Evolutionary conservation across 2,113 vertebrate species (phyloP), one percentile per base, ranked within the genome.

Genomic region (Peromyscus polionotus): DNA sequence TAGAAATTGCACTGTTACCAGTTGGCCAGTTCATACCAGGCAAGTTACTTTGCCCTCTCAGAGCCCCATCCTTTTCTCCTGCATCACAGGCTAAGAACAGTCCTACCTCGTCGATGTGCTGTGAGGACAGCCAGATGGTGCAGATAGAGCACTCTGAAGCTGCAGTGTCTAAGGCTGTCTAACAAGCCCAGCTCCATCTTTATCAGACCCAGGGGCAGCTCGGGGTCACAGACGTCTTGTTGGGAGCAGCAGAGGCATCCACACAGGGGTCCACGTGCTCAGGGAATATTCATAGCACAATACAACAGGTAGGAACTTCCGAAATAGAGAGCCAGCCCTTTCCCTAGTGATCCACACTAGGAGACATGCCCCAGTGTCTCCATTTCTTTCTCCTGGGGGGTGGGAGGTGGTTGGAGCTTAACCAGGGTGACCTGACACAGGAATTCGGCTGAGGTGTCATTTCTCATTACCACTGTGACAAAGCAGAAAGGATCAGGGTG

Each of bases 101-200:
- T 11, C 51, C 65, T 1, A 33, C 33, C 20, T 65, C 5, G 0
- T 0, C n/a, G 80, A 65, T 31, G 33, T 39, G 48, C 87, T 8
- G 3, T 19, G 10, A 86, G 59, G 79, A 61, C 26, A 26, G 36
- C 17, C 4, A 75, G 88, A 20, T 1, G 70, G 10, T 65, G 73
- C 73, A 36, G 0, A 0, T 0, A 28, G 16, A 12, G 39, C 1
- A 5, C 59, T 31, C 11, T 17, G 24, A 10, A 9, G 11, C 20
- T 24, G 3, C 54, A 36, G 39, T 36, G 19, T 22, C 70, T 28
- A 1, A 45, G 28, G 63, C 13, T 22, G 4, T 1, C 6, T 11
- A 11, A 45, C 28, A 10, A 6, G 63, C 67, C 0, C 0, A 4
- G 26, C 24, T 36, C 72, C 36, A 48, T 42, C 16, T 3, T 59